Conservation (phyloP, 1,140 invertebrate genomes). For the Brachionus paranguensis region DNA sequence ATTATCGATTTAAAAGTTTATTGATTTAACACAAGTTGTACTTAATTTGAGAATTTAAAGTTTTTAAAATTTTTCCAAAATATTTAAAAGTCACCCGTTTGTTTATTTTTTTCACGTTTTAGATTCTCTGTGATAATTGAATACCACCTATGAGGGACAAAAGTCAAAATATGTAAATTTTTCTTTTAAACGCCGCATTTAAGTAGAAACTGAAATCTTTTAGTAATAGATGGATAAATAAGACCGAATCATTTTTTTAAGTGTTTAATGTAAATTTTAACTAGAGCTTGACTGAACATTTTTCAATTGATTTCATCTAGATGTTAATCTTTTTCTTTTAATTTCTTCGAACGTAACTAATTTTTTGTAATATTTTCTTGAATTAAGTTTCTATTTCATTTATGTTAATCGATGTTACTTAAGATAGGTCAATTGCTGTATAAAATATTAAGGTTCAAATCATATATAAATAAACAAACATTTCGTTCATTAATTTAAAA, state of each 20-base stretch:
- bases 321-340: background rate
- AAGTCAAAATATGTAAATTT: background rate
- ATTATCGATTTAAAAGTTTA: background rate
- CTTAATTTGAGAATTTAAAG: too few relatives aligned
- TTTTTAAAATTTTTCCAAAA: too few relatives aligned
- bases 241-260: background rate
- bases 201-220: background rate
- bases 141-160: background rate
- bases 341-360: background rate
- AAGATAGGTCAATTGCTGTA: background rate
- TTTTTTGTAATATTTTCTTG: background rate
- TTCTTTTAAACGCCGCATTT: background rate
- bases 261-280: background rate
- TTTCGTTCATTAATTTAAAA: too few relatives aligned
- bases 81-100: too few relatives aligned
- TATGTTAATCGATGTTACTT: background rate
- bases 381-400: background rate
- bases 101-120: too few relatives aligned
- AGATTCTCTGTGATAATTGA: too few relatives aligned
- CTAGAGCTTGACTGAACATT: background rate
- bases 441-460: background rate
- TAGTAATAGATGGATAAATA: background rate
- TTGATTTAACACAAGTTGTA: background rate
- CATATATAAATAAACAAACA: too few relatives aligned
- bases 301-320: background rate